These are phyloP conservation scores for Cerceris rybyensis DNA, from an alignment of 2,888 invertebrate genomes.

Conservation along the genomic window DNA sequence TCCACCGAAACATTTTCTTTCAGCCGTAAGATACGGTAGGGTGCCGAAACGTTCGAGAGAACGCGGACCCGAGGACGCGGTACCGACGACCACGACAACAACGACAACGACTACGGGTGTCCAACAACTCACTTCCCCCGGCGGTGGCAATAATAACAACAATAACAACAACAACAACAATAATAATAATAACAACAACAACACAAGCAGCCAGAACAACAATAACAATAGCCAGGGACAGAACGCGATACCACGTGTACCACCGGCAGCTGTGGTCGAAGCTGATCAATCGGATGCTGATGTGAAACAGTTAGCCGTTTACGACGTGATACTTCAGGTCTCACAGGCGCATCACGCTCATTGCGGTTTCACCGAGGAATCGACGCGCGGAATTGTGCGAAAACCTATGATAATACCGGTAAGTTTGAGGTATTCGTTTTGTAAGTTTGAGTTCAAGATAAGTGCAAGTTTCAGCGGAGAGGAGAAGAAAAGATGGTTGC, in stretches of 20 bases:
- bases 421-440: conserved; percentile 50
- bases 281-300: conserved; percentile 83
- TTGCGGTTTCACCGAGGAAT: conserved; percentile 94
- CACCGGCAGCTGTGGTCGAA: conserved; percentile 80
- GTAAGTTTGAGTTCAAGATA: too few relatives aligned
- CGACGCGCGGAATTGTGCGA: conserved; percentile 87
- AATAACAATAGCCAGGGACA: conserved; percentile 73
- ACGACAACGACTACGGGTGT: conserved; percentile 72
- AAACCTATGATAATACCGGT: conserved; percentile 87
- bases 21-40: conserved; percentile 97
- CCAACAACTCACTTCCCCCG: conserved; percentile 75
- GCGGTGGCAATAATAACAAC: conserved; percentile 74
- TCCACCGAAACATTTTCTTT: conserved; percentile 16
- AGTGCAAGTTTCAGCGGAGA: too few relatives aligned
- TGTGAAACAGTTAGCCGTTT: conserved; percentile 86
- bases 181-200: conserved; percentile 73
- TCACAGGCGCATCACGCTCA: conserved; percentile 93
- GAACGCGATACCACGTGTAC: conserved; percentile 78
- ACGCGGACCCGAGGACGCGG: conserved; percentile 85
- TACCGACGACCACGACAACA: conserved; percentile 81
- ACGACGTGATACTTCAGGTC: conserved; percentile 90
- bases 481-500: too few relatives aligned
- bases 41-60: conserved; percentile 97
- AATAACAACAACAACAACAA: conserved; percentile 84
- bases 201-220: conserved; percentile 62